phyloP scores from a whole-genome alignment of 2,113 vertebrate genomes.

The Nycticorax nycticorax region DNA sequence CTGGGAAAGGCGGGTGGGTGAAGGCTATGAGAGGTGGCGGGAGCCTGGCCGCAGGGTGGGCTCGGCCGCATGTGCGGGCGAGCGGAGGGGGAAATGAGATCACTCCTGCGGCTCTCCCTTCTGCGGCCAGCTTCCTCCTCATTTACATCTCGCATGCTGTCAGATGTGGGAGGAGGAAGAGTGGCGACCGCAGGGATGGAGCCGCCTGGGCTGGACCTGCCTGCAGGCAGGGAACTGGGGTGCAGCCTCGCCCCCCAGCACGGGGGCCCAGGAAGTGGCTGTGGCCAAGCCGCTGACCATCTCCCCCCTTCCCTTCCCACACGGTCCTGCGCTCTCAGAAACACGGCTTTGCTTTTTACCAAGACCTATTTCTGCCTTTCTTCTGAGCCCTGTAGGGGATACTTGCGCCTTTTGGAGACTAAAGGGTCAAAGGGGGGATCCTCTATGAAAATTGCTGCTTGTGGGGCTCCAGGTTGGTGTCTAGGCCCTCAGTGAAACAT shows the following conservation, averaged over 20 bases:
- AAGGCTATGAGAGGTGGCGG: not conserved
- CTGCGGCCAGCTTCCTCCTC: not conserved
- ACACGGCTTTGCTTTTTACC: not conserved
- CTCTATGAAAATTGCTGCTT: not conserved
- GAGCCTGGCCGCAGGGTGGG: not conserved
- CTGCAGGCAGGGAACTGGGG: fast-evolving
- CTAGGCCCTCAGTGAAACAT: not conserved
- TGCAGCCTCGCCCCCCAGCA: fast-evolving
- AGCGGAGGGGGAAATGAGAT: not conserved
- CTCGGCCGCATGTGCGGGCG: fast-evolving
- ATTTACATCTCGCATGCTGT: not conserved
- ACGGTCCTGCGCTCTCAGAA: not conserved
- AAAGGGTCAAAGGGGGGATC: not conserved
- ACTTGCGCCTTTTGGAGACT: not conserved
- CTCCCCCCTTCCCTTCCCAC: not conserved
- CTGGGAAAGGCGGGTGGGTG: not conserved
- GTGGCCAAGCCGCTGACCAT: not conserved
- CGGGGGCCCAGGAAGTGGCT: fast-evolving
- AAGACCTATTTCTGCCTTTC: not conserved
- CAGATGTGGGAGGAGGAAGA: not conserved
- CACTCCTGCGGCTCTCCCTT: not conserved
- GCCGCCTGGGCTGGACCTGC: not conserved
- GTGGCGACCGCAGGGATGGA: fast-evolving
- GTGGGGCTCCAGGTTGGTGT: not conserved
- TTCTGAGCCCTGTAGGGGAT: not conserved